Percentiles rank a stretch among this genome's conserved stretches.
phyloP scores from a whole-genome alignment of 2,113 vertebrate genomes.

The Serranochromis macrocephalus region DNA sequence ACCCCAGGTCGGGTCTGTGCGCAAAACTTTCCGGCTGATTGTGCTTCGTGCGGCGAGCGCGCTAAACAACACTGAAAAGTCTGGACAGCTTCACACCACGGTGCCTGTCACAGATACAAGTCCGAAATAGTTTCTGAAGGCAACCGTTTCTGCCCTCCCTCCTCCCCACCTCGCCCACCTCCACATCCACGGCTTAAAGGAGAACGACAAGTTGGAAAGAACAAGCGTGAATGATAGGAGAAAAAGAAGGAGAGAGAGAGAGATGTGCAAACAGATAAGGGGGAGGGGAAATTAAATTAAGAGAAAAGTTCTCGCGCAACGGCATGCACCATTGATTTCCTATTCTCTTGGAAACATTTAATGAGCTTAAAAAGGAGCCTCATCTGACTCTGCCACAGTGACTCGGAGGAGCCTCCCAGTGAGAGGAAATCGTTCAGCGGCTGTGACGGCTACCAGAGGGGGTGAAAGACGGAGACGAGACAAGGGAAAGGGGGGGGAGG shows the following conservation, averaged over 20 bases:
- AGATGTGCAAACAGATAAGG: constrained; percentile 59
- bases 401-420: constrained; percentile 55
- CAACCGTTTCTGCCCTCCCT: not conserved
- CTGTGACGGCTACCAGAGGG: constrained; percentile 47
- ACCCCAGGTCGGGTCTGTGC: not conserved
- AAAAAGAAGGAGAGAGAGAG: constrained; percentile 11
- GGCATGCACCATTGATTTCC: constrained; percentile 75
- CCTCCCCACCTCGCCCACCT: not conserved
- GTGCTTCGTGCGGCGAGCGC: not conserved
- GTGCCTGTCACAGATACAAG: constrained; percentile 17
- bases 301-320: constrained; percentile 67
- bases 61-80: constrained; percentile 26
- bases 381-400: constrained; percentile 64
- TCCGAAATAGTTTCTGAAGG: constrained; percentile 38
- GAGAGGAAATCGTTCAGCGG: constrained; percentile 67
- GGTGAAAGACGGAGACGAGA: not conserved
- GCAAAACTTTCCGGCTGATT: constrained; percentile 30
- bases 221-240: not conserved
- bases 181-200: not conserved
- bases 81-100: constrained; percentile 33
- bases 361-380: constrained; percentile 74
- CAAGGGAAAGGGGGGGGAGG: not conserved
- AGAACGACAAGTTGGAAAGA: not conserved
- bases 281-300: constrained; percentile 67
- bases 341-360: constrained; percentile 78